A percentile compares a stretch with the other conserved stretches of the same genome.
Evolutionary conservation across 2,113 vertebrate species (phyloP).

Genomic region (Odontophorus gujanensis): DNA sequence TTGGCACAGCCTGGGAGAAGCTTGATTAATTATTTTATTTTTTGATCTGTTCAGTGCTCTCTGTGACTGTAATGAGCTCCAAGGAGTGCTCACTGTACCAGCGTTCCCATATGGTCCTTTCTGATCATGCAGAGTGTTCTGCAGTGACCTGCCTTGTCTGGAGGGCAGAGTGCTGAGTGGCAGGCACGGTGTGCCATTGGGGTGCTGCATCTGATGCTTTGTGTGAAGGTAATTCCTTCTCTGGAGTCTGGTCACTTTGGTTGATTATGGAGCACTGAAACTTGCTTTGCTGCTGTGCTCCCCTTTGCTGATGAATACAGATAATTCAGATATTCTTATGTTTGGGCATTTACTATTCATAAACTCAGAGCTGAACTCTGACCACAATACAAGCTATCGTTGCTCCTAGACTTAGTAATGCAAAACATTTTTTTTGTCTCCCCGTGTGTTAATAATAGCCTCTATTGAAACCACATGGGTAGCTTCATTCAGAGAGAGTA

Average conservation of each 20-base stretch:
- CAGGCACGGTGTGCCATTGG: fast-evolving
- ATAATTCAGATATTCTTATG: not conserved
- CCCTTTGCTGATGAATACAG: not conserved
- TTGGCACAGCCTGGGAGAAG: not conserved
- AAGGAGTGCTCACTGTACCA: fast-evolving
- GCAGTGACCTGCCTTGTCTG: not conserved
- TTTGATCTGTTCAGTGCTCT: not conserved
- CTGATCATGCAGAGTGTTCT: not conserved
- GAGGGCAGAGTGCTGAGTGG: too few relatives aligned
- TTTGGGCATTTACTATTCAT: constrained; percentile 41
- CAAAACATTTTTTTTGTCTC: constrained; percentile 57
- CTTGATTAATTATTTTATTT: not conserved
- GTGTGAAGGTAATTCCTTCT: not conserved
- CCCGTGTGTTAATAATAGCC: constrained; percentile 65
- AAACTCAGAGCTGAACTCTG: constrained; percentile 43
- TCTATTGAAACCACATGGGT: constrained; percentile 46
- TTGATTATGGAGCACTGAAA: not conserved
- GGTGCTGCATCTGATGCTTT: not conserved
- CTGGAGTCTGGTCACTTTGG: not conserved
- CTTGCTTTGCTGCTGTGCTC: not conserved
- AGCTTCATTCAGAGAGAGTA: not conserved
- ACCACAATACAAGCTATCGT: constrained; percentile 58
- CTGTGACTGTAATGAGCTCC: not conserved
- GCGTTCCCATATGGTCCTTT: not conserved
- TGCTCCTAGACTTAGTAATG: constrained; percentile 56